A percentile compares a stretch with the other conserved stretches of the same genome.
phyloP scores from a whole-genome alignment of 2,113 vertebrate species.

The Daboia siamensis region DNA sequence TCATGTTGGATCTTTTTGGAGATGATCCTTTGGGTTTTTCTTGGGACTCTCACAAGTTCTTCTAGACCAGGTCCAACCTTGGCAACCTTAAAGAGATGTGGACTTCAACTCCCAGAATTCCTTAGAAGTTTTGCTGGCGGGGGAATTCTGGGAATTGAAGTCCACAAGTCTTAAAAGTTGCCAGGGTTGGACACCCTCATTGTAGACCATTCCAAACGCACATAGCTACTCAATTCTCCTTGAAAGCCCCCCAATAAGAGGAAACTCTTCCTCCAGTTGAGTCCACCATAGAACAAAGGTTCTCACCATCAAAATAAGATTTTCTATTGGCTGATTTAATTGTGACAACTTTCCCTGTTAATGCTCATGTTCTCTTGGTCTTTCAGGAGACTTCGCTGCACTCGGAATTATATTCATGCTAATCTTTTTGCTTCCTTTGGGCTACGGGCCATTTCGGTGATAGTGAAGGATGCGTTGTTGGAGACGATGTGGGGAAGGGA shows the following conservation, averaged over 20 bases:
- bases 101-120: neutral
- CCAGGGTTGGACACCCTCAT: neutral
- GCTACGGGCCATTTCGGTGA: constrained; percentile 76
- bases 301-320: neutral
- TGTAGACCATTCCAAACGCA: neutral
- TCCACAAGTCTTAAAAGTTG: neutral
- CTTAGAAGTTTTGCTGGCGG: neutral
- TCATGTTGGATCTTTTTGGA: neutral
- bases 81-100: neutral
- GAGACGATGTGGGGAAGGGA: constrained; percentile 73
- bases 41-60: neutral
- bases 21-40: neutral
- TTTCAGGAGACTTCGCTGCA: constrained; percentile 78
- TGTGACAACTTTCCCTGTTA: neutral
- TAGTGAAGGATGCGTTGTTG: constrained; percentile 76
- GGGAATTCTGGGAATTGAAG: neutral
- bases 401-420: constrained; percentile 77
- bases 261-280: neutral
- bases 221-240: neutral
- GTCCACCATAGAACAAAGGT: neutral
- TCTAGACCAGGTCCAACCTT: neutral
- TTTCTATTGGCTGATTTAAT: neutral
- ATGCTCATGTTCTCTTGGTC: fast-evolving
- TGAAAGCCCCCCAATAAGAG: neutral
- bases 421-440: constrained; percentile 84